Conservation (phyloP, 2,888 invertebrate species). For the Amphimallon solstitiale region DNA sequence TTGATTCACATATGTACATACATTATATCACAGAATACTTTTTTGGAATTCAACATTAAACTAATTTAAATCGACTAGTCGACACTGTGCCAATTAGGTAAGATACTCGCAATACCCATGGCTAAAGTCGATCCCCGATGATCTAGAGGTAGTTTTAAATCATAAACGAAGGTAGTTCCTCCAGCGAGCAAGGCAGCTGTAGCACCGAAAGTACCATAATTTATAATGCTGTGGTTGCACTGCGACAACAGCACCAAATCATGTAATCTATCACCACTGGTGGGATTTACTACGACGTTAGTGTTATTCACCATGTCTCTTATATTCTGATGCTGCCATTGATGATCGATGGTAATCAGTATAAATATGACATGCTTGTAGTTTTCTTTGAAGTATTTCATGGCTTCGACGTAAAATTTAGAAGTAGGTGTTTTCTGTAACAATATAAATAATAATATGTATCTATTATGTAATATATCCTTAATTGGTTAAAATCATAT, state of each 20-base stretch:
- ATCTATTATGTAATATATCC: too few relatives aligned
- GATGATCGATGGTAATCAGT: constrained; percentile 37
- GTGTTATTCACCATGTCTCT: constrained; percentile 11
- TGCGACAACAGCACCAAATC: constrained; percentile 42
- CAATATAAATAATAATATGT: too few relatives aligned
- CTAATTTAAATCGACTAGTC: too few relatives aligned
- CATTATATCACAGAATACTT: too few relatives aligned
- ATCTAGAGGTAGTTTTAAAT: constrained; percentile 42
- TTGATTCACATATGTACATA: too few relatives aligned
- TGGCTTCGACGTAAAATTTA: constrained; percentile 42
- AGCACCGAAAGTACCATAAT: constrained; percentile 44
- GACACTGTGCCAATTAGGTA: constrained; percentile 8
- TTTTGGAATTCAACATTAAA: too few relatives aligned
- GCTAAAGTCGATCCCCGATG: constrained; percentile 42
- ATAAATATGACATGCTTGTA: constrained; percentile 43
- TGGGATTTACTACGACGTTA: constrained; percentile 37
- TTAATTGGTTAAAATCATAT: too few relatives aligned
- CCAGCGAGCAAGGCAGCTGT: constrained; percentile 40
- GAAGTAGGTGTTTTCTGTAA: constrained; percentile 39
- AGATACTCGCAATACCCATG: constrained; percentile 40
- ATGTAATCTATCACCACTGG: constrained; percentile 16
- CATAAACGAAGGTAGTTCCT: constrained; percentile 43
- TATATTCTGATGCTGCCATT: constrained; percentile 37
- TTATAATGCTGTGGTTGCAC: constrained; percentile 45
- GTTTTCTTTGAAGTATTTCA: constrained; percentile 40